These are phyloP conservation scores for Erpetoichthys calabaricus DNA, from an alignment of 2,797 vertebrate species.

Conservation along the genomic window DNA sequence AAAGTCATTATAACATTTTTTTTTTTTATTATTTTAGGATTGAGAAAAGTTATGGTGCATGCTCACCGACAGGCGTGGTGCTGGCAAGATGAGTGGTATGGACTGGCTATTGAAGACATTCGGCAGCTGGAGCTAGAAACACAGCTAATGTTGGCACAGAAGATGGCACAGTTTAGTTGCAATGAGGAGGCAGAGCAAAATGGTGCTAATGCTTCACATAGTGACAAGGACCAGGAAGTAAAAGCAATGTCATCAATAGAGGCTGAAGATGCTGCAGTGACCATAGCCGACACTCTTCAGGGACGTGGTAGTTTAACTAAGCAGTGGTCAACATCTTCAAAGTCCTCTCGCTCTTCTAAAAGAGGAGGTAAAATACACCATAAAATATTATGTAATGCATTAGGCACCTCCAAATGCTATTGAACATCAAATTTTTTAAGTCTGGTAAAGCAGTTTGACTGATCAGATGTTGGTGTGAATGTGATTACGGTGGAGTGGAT, in stretches of 20 bases:
- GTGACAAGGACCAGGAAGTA: constrained; percentile 43
- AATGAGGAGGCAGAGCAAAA: constrained; percentile 57
- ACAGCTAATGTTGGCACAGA: constrained; percentile 82
- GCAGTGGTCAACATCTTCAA: constrained; percentile 93
- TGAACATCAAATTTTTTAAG: too few relatives aligned
- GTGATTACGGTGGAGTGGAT: too few relatives aligned
- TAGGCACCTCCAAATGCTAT: too few relatives aligned
- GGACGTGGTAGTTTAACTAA: constrained; percentile 73
- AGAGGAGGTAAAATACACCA: constrained; percentile 65
- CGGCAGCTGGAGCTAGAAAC: constrained; percentile 86
- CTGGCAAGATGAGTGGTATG: constrained; percentile 97
- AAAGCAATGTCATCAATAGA: constrained; percentile 42
- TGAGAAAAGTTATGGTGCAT: constrained; percentile 91
- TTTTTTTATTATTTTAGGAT: constrained; percentile 40
- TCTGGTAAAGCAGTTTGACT: too few relatives aligned
- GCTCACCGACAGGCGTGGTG: constrained; percentile 96
- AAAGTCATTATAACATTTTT: too few relatives aligned
- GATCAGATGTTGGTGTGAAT: too few relatives aligned
- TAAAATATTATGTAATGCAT: too few relatives aligned
- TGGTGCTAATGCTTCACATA: constrained; percentile 32
- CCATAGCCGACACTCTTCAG: constrained; percentile 45
- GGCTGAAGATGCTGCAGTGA: constrained; percentile 36
- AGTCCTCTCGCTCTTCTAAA: constrained; percentile 85
- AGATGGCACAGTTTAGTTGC: constrained; percentile 85
- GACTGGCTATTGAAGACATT: constrained; percentile 91